Base-by-base conservation (phyloP, 2,888 invertebrate genomes). In the Serripes groenlandicus region DNA sequence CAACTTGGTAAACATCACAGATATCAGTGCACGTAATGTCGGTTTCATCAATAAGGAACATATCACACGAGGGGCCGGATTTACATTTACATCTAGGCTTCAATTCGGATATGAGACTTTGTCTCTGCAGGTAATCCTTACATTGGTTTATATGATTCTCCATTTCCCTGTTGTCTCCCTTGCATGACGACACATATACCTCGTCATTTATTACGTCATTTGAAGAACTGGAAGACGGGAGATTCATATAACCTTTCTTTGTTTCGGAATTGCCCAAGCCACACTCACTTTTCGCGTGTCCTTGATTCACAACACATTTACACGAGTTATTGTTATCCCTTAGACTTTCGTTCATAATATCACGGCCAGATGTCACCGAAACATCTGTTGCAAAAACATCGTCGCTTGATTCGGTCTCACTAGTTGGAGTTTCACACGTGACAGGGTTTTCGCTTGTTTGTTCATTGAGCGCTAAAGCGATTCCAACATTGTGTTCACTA, bases 341-440 rank as follows among this genome's bases (percentile, higher is more conserved):
- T 5, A 23, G 30, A 64, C 21, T 21, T 21, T 34, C 3, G 15
- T 62, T 32, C 7, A 3, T n/a, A n/a, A 18, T 30, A 18, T 28
- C 28, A 2, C 37, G 42, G 42, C 66, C 56, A 32, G 64, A 28
- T 62, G 74, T 28, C 49, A 34, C n/a, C 42, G 52, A 9, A 52
- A 26, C 62, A 64, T 37, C 37, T 32, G 74, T 28, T 32, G 62
- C 64, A 28, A 75, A 75, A 54, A 75, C 75, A 5, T 75, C 75
- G 68, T 75, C 75, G 49, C 26, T 75, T 3, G 75, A 75, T 35
- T 66, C 75, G 26, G 68, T 56, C 15, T 54, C 54, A 32, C 54
- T 54, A 34, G 56, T 35, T 35, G 32, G 56, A 18, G n/a, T 54
- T 2, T 30, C 34, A 26, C 42, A 32, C 7, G 30, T 66, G 42